Conservation (phyloP, 2,888 invertebrate genomes). For the Amphipoea oculea region DNA sequence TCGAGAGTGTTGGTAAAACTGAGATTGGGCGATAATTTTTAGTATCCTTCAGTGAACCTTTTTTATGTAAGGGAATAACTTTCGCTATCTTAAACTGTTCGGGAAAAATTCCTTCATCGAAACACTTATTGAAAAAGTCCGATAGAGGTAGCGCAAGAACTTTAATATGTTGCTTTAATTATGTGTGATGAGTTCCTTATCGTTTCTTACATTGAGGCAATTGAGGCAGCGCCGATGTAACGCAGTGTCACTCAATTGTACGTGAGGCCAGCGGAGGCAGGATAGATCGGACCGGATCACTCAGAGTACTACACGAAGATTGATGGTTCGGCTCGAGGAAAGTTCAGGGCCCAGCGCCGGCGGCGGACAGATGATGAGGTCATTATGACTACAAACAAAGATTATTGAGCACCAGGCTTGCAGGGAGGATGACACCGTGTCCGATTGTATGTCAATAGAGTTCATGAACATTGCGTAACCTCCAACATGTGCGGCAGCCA, state of each 20-base stretch:
- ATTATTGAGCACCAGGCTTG: not conserved
- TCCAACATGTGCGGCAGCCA: slow-evolving; percentile 18
- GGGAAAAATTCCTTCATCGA: too few species aligned
- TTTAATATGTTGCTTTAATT: too few species aligned
- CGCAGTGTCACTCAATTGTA: slow-evolving; percentile 5
- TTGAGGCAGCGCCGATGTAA: not conserved
- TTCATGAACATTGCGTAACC: slow-evolving; percentile 20
- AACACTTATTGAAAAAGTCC: too few species aligned
- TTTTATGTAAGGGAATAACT: too few species aligned
- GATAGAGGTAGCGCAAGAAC: too few species aligned
- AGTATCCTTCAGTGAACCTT: too few species aligned
- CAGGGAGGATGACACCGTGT: not conserved
- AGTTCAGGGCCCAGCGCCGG: slow-evolving; percentile 7
- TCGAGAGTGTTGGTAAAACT: too few species aligned
- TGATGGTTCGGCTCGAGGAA: not conserved
- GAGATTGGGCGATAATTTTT: too few species aligned
- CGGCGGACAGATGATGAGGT: not conserved
- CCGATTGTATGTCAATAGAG: not conserved
- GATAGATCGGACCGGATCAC: not conserved
- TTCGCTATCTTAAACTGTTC: too few species aligned
- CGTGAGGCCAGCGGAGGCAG: slow-evolving; percentile 19
- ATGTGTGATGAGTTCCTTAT: not conserved
- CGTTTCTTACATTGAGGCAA: slow-evolving; percentile 2
- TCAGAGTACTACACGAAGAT: slow-evolving; percentile 15
- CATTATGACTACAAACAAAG: not conserved